These are phyloP conservation scores for Buathra laborator DNA, from an alignment of 2,888 invertebrate species.

Conservation along the genomic window DNA sequence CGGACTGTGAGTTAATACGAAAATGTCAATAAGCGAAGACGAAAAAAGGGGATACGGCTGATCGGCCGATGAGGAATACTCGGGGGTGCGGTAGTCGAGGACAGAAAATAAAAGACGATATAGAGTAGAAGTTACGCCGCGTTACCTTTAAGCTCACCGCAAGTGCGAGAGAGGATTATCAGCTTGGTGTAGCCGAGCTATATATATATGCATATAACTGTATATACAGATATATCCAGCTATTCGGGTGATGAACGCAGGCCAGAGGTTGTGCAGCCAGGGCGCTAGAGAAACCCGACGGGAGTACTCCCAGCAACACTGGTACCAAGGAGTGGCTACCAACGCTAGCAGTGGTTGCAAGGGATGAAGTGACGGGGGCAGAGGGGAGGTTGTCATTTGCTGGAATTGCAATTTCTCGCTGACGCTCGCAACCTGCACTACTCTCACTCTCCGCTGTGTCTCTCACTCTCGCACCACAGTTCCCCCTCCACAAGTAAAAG, in stretches of 20 bases:
- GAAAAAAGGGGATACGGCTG: conserved; percentile 54
- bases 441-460: conserved; percentile 33
- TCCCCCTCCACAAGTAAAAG: conserved; percentile 74
- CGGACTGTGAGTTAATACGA: conserved; percentile 70
- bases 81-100: not conserved
- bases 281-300: conserved; percentile 38
- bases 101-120: not conserved
- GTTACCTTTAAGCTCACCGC: conserved; percentile 12
- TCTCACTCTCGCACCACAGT: conserved; percentile 65
- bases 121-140: conserved; percentile 10
- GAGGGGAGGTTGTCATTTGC: conserved; percentile 77
- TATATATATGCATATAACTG: not conserved
- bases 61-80: conserved; percentile 28
- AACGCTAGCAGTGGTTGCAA: conserved; percentile 41
- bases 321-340: conserved; percentile 29
- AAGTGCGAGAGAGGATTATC: conserved; percentile 36
- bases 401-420: conserved; percentile 82
- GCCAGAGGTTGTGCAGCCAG: conserved; percentile 45
- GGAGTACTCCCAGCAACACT: conserved; percentile 50
- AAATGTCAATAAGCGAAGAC: conserved; percentile 76
- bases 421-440: conserved; percentile 72
- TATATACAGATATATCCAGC: conserved; percentile 8
- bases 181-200: not conserved
- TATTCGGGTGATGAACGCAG: conserved; percentile 59
- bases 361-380: conserved; percentile 64